Base-by-base conservation (phyloP, 2,888 invertebrate genomes). In the Diadromus collaris region DNA sequence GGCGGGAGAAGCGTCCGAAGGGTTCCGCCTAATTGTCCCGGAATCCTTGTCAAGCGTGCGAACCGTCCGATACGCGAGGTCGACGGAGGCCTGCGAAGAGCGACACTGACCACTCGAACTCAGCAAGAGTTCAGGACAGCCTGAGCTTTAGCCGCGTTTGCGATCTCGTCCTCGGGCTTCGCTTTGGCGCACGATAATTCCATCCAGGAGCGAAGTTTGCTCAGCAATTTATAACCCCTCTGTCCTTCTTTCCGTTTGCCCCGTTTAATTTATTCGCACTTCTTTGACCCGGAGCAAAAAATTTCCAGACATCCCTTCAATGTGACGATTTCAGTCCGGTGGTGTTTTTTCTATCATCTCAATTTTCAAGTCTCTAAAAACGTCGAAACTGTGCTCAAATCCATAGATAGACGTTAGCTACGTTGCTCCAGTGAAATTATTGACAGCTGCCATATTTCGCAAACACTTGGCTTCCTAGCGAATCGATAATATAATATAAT, bases 41-140 rank as follows among this genome's bases (percentile, higher is more conserved):
- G 84, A 87, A 86, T 87, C 87, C 86, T 86, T 84, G 86, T 85
- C 86, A 83, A 87, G 84, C 83, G 83, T 82, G 83, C 70, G 65
- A 70, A 84, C 83, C 83, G 73, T 81, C 83, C 84, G 84, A 86
- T 87, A 86, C 84, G 56, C 83, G 83, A 79, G 83, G 82, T 73
- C 32, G 51, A 32, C 41, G 24, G 56, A 32, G 24, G n/a, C n/a
- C n/a, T 65, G 44, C 34, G 64, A 46, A 64, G 27, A 64, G 51
- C 38, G 46, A 65, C 64, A n/a, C 6, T 65, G 64, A 46, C 58
- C 56, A 46, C 19, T 41, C 32, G 67, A 27, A 46, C 69, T n/a
- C 38, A 41, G n/a, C 19, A 13, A 10, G 34, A 32, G 34, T n/a
- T 34, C 13, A n/a, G 32, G n/a, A 16, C 6, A 24, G 19, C 9